Base-by-base conservation (phyloP, 2,888 invertebrate genomes). In the Cheiracanthium punctorium region DNA sequence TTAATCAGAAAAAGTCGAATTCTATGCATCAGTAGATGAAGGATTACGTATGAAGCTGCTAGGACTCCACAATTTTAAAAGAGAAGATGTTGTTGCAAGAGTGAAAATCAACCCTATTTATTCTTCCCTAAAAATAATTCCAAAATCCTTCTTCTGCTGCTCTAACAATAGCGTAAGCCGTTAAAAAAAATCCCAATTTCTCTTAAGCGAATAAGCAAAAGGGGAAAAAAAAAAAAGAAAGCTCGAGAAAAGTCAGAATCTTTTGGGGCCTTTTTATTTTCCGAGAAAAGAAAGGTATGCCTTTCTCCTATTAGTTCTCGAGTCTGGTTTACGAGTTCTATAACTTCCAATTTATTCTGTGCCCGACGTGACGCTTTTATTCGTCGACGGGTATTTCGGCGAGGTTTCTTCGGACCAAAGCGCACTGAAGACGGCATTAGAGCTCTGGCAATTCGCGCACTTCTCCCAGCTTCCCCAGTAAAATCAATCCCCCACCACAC, bases 301-400 rank as follows among this genome's bases (percentile, higher is more conserved):
- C 70, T 80, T 86, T 76, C 80, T 75, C 75, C 85, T 86, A 86
- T 86, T 80, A 85, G 85, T 85, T 70, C 58, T 32, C 84, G 79
- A 48, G 69, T 86, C 48, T 70, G 71, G 64, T 86, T 86, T 86
- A 86, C 75, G 85, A 80, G 80, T 86, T 86, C 80, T 80, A 85
- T 85, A 85, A 85, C 80, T 86, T 76, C 80, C 85, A 86, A 86
- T 86, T 86, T 86, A 86, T 86, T 80, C 85, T 65, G 65, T 64
- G 14, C 37, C 33, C 58, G 24, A 80, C 73, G 77, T 82, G 82
- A 85, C 79, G 80, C 74, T 43, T 80, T 85, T 85, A 85, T 85
- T 86, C 85, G 84, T 67, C 72, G 84, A 76, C 82, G 82, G 79
- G 74, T 75, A 75, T 80, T 80, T 85, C 64, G 70, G 74, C 37